Conservation (phyloP, 2,888 invertebrate genomes). For the Agonopterix alstromeriana region DNA sequence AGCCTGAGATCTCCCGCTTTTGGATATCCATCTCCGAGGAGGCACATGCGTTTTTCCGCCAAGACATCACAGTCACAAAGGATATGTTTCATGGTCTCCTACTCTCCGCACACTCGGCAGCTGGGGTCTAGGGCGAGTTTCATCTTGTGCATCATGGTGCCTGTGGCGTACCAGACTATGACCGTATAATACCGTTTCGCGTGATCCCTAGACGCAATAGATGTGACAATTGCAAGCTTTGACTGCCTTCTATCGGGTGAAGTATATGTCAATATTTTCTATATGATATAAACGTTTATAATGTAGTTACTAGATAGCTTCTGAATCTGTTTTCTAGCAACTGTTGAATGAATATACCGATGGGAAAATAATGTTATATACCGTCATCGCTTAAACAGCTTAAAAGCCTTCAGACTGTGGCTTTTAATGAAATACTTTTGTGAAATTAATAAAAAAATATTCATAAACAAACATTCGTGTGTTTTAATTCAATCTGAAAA, state of each 20-base stretch:
- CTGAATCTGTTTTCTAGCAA: constrained; percentile 59
- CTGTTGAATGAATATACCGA: constrained; percentile 36
- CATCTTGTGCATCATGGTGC: too few relatives aligned
- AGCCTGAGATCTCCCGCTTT: too few relatives aligned
- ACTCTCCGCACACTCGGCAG: too few relatives aligned
- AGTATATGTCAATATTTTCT: constrained; percentile 67
- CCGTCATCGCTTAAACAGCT: constrained; percentile 70
- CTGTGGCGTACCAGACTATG: too few relatives aligned
- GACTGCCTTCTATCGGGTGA: constrained; percentile 59
- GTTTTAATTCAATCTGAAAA: constrained; percentile 5
- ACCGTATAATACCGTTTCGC: too few relatives aligned
- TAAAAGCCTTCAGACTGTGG: constrained; percentile 75
- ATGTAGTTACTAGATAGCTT: constrained; percentile 68
- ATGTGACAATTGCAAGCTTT: constrained; percentile 49
- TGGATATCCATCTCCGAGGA: too few relatives aligned
- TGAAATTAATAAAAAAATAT: constrained; percentile 75
- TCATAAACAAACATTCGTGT: constrained; percentile 27
- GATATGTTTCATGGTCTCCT: too few relatives aligned
- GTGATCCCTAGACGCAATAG: constrained; percentile 40
- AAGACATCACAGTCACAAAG: too few relatives aligned
- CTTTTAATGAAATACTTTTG: constrained; percentile 74
- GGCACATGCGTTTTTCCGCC: too few relatives aligned
- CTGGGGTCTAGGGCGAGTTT: too few relatives aligned
- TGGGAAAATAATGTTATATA: constrained; percentile 32
- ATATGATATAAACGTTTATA: constrained; percentile 63